Evolutionary conservation across 2,888 invertebrate genomes (phyloP).

Genomic region (Myopa tessellatipennis): DNA sequence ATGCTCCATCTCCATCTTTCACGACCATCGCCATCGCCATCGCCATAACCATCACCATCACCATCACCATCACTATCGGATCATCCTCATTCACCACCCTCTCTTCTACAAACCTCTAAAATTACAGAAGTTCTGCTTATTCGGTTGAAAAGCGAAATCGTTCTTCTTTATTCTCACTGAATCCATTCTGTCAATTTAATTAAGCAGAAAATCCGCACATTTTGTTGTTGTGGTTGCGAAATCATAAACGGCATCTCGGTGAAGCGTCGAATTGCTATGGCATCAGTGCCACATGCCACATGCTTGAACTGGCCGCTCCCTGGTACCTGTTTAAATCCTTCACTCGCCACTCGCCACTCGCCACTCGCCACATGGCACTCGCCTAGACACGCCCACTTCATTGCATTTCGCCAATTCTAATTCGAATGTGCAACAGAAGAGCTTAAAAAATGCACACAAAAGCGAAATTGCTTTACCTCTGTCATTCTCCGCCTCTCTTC

Average conservation of each 20-base stretch:
- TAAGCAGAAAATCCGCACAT: slow-evolving; percentile 42
- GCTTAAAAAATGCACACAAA: slow-evolving; percentile 38
- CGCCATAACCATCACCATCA: too few species aligned
- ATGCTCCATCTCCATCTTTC: background rate
- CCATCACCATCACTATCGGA: background rate
- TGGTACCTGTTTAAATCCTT: background rate
- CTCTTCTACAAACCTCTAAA: background rate
- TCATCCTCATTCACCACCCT: background rate
- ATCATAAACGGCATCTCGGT: slow-evolving; percentile 10
- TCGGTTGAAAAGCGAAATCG: background rate
- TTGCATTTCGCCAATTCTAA: slow-evolving; percentile 28
- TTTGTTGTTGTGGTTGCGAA: slow-evolving; percentile 18
- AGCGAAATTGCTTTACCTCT: slow-evolving; percentile 42
- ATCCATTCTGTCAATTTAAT: slow-evolving; percentile 45
- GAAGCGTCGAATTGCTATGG: background rate
- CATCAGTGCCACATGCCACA: background rate
- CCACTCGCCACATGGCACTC: background rate
- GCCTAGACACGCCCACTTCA: background rate
- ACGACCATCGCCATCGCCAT: too few species aligned
- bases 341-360: background rate
- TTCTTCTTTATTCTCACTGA: slow-evolving; percentile 11
- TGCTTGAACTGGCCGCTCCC: background rate
- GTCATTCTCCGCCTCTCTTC: background rate
- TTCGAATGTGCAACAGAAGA: slow-evolving; percentile 17
- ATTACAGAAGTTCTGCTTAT: slow-evolving; percentile 7